phyloP scores from a whole-genome alignment of 2,888 invertebrate genomes.

The Marronus borbonicus region DNA sequence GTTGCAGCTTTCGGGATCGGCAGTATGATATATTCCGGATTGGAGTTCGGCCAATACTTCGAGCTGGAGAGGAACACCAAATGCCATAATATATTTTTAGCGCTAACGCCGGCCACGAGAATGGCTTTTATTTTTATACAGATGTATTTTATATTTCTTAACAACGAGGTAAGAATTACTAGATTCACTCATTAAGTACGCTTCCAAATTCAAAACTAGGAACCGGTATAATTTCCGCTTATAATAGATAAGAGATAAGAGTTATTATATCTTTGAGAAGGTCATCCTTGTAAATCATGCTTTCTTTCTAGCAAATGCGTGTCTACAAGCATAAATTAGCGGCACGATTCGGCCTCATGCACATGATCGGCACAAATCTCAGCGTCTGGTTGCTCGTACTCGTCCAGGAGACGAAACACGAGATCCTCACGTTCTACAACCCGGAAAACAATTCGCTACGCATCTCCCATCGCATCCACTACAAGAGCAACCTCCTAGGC shows the following conservation, averaged over 20 bases:
- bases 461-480: slow-evolving; percentile 84
- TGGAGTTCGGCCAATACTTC: slow-evolving; percentile 96
- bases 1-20: slow-evolving; percentile 93
- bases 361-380: slow-evolving; percentile 98
- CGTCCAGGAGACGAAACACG: slow-evolving; percentile 96
- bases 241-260: no score
- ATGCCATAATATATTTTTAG: slow-evolving; percentile 92
- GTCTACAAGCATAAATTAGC: slow-evolving; percentile 90
- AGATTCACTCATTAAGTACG: neutral
- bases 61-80: slow-evolving; percentile 91
- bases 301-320: slow-evolving; percentile 83
- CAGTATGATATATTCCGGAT: slow-evolving; percentile 96
- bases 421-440: slow-evolving; percentile 92
- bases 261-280: no score
- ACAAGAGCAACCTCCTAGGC: slow-evolving; percentile 67
- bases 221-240: no score
- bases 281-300: neutral
- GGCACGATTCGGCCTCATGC: slow-evolving; percentile 97
- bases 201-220: no score
- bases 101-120: slow-evolving; percentile 91
- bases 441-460: slow-evolving; percentile 88
- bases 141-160: slow-evolving; percentile 98
- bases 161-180: slow-evolving; percentile 85
- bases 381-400: slow-evolving; percentile 97
- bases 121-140: slow-evolving; percentile 98